Conservation (phyloP, 2,888 invertebrate species). For the Drosophila engyochracea region DNA sequence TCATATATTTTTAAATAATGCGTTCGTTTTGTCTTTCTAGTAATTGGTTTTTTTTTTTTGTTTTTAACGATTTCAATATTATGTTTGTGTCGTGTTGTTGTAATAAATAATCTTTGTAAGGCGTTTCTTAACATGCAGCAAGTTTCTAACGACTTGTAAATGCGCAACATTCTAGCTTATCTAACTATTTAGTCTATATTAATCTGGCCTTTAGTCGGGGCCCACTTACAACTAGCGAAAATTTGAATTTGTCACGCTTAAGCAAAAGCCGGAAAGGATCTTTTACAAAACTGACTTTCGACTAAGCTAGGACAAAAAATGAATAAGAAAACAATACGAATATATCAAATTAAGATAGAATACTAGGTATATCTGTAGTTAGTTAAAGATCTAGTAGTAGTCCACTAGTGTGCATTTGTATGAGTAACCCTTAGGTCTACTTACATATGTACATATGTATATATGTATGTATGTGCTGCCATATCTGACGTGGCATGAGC, state of each 20-base stretch:
- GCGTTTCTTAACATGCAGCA: slow-evolving; percentile 66
- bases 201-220: slow-evolving; percentile 5
- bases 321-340: slow-evolving; percentile 11
- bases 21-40: slow-evolving; percentile 18
- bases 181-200: slow-evolving; percentile 32
- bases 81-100: slow-evolving; percentile 13
- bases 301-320: slow-evolving; percentile 21
- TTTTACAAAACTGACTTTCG: slow-evolving; percentile 25
- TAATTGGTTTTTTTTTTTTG: slow-evolving; percentile 13
- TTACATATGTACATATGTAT: background rate
- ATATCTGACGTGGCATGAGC: slow-evolving; percentile 57
- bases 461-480: slow-evolving; percentile 27
- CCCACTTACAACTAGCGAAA: slow-evolving; percentile 43
- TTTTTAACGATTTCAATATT: slow-evolving; percentile 10
- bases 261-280: slow-evolving; percentile 9
- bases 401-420: slow-evolving; percentile 17
- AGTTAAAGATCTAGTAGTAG: slow-evolving; percentile 26
- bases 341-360: slow-evolving; percentile 22
- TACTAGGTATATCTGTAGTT: slow-evolving; percentile 42
- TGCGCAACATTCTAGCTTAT: slow-evolving; percentile 47
- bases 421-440: background rate
- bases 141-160: slow-evolving; percentile 52
- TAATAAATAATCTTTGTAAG: slow-evolving; percentile 67
- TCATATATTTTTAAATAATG: slow-evolving; percentile 1
- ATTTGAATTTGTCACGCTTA: slow-evolving; percentile 43